phyloP scores from a whole-genome alignment of 2,797 vertebrate genomes.

The Bucorvus abyssinicus region DNA sequence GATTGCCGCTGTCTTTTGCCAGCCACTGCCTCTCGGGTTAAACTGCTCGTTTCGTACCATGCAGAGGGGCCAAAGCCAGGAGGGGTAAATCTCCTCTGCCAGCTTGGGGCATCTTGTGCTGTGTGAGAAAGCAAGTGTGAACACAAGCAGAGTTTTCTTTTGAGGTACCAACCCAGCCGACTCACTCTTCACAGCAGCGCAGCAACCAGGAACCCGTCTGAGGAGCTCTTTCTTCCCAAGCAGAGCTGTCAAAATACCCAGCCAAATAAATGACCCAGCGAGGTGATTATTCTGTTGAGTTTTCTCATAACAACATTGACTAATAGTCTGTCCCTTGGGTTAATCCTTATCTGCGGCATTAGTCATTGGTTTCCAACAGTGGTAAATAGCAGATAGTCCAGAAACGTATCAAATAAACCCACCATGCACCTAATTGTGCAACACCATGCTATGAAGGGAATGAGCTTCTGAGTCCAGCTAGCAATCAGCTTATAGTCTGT shows the following conservation, averaged over 20 bases:
- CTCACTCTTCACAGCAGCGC: fast-evolving
- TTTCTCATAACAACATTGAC: not conserved
- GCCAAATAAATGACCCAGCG: not conserved
- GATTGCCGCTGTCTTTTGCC: not conserved
- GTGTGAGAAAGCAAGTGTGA: not conserved
- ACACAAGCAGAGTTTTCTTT: fast-evolving
- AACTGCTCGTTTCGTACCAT: fast-evolving
- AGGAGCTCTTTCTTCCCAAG: not conserved
- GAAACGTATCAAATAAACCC: not conserved
- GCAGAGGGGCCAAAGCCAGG: not conserved
- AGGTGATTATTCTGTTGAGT: not conserved
- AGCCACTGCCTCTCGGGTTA: not conserved
- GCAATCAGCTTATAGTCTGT: not conserved
- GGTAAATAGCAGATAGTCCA: not conserved
- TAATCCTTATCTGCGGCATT: not conserved
- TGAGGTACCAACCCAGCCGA: not conserved
- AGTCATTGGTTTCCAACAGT: not conserved
- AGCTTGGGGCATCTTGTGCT: not conserved
- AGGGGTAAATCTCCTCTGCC: not conserved
- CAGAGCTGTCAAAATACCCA: not conserved
- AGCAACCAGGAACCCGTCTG: not conserved
- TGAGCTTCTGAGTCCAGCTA: not conserved
- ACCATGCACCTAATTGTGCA: not conserved
- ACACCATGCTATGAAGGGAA: not conserved
- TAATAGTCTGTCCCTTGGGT: not conserved